Base-by-base conservation (phyloP, 1,140 invertebrate species). In the Pemphigus obesinymphae region DNA sequence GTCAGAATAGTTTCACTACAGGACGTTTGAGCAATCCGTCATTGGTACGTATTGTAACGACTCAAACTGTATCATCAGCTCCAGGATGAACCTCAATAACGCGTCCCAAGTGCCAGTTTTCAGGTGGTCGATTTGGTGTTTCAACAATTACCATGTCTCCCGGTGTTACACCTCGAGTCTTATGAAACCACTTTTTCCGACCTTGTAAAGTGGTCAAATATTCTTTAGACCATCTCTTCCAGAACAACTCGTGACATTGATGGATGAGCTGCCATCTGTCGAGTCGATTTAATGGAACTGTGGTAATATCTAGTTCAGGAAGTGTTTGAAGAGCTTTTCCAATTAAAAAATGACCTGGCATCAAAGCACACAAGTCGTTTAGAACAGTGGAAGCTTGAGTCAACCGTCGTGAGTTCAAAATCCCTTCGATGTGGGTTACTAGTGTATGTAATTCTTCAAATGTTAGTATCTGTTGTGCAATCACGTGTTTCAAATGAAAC, bases 401-500 rank as follows among this genome's bases (percentile, higher is more conserved):
- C 10, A 75, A 15, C 3, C 40, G 43, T 1, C 72, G 0, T 0
- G 72, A 75, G 8, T 75, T 75, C 0, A 68, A 43, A 15, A 68
- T 68, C 8, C 66, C 66, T 43, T 68, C 26, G 1, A 68, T 15
- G 31, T 29, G 31, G 20, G 17, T 37, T 15, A 31, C 17, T 8
- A 68, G 23, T 8, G 66, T 68, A 4, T 20, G 1, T 0, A 68
- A 2, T 68, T 68, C 66, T 3, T 68, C 66, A 68, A 31, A 68
- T 11, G 53, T 55, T 29, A 83, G 85, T 84, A n/a, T 82, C 78
- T 20, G 76, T 29, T 61, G 58, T 23, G 70, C 82, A 75, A 83
- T 58, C 1, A 84, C 82, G 26, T 34, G 40, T 13, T 68, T 37
- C 15, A 86, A 37, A 11, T 84, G 81, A 40, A 83, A 81, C 48